Percentiles rank a stretch among this genome's conserved stretches.
phyloP scores from a whole-genome alignment of 2,797 vertebrate genomes.

The Botia almorhae region DNA sequence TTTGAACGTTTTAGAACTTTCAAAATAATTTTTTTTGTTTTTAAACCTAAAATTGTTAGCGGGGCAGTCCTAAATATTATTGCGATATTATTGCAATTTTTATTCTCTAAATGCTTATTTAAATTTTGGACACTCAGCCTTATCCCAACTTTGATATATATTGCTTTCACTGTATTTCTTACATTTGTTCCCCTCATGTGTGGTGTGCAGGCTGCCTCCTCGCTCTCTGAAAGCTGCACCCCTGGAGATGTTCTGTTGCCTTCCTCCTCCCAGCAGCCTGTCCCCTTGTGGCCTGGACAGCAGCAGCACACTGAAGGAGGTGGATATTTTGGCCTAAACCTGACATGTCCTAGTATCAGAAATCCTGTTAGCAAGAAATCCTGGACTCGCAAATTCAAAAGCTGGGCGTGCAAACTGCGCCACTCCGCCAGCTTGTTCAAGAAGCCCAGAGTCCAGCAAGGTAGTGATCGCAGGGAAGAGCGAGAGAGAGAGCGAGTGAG shows the following conservation, averaged over 20 bases:
- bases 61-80: neutral
- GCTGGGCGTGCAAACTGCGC: conserved; percentile 95
- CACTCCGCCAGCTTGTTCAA: conserved; percentile 96
- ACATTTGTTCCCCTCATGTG: conserved; percentile 53
- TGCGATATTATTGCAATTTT: neutral
- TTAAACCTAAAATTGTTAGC: too few relatives aligned
- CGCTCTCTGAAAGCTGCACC: conserved; percentile 80
- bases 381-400: conserved; percentile 97
- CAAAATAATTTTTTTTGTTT: too few relatives aligned
- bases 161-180: conserved; percentile 55
- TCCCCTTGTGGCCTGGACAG: conserved; percentile 78
- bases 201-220: conserved; percentile 81
- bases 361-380: conserved; percentile 98
- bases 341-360: conserved; percentile 99
- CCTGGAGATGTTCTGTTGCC: conserved; percentile 75
- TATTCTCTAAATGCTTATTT: neutral
- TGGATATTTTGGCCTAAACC: conserved; percentile 99
- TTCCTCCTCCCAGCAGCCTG: conserved; percentile 78
- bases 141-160: neutral
- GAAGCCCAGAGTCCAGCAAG: conserved; percentile 93
- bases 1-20: too few relatives aligned
- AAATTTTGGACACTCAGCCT: conserved; percentile 45
- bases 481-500: conserved; percentile 68
- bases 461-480: conserved; percentile 87
- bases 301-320: conserved; percentile 90